Base-by-base conservation (phyloP, 2,113 vertebrate genomes). In the Stegostoma tigrinum region DNA sequence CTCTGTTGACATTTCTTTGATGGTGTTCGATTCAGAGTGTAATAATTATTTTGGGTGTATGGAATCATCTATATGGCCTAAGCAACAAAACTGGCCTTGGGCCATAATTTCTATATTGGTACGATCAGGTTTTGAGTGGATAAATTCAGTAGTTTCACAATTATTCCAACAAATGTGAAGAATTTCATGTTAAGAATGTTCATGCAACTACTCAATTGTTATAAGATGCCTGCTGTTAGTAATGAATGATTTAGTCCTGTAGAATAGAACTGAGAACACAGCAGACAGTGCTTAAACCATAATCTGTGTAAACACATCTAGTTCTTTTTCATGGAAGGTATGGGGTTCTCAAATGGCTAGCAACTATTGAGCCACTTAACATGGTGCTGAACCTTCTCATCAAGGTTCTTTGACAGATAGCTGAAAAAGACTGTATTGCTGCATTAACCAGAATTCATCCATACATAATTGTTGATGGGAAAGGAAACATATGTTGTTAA, bases 191-290 rank as follows among this genome's bases (percentile, higher is more conserved):
- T 72, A 78, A 38, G 67, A 70, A 34, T 5, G 17, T 95, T 95
- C n/a, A 14, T 95, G n/a, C 66, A 72, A 95, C 34, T 55, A n/a
- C 94, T 95, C 94, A 95, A 72, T n/a, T 48, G 72, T 48, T 42
- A 55, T 48, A 19, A n/a, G 67, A 72, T 38, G 12, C 67, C 17
- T 68, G 38, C 94, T 72, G 42, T 38, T n/a, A 48, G 94, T 95
- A 78, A 67, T 67, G n/a, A 30, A 95, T 24, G 27, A 66, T 78
- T n/a, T n/a, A 95, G n/a, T 3, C 15, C 3, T 12, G 42, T 95
- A 95, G 38, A 95, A 27, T 45, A 95, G 94, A 17, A 30, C 38
- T 68, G 78, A 42, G n/a, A 80, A 80, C 38, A 42, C 78, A 83
- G 67, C 94, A 70, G 61, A 45, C 67, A 19, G 19, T 61, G 12